Evolutionary conservation across 2,888 invertebrate genomes (phyloP), one percentile per base, ranked within the genome.

Genomic region (Dryococelus australis): DNA sequence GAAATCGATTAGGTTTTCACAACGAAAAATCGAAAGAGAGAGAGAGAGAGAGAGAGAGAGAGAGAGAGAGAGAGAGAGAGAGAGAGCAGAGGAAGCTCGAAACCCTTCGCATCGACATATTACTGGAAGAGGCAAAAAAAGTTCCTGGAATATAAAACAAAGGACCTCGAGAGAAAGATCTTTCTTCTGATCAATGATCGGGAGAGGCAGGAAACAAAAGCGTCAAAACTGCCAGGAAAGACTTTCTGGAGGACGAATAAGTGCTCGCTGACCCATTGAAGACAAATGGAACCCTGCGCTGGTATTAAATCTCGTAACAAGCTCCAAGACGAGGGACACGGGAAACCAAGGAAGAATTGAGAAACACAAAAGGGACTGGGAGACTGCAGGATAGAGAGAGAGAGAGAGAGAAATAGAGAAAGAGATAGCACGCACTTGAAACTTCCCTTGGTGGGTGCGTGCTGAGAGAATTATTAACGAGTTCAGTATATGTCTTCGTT

Each of bases 251-350:
- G 83, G 83, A 28, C 83, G 83, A 88, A 88, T 87, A 65, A 85
- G 86, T 88, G 87, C 86, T 87, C 88, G 87, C 87, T 87, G 88
- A 88, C 87, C 87, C 88, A 88, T 88, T 87, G 87, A 87, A 87
- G 86, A 87, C 87, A 88, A 87, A 87, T 87, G 88, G 87, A 88
- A 87, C 88, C 84, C 87, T 79, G 87, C 86, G 86, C 88, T 84
- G 87, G 87, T 35, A 24, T 88, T 88, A 87, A 87, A 87, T 87
- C 86, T 87, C 43, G 65, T 84, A 87, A 81, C 86, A 87, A 87
- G 65, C 86, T 87, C 13, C 20, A n/a, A 65, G n/a, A 83, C 43
- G 86, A 84, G 85, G 65, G 78, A 43, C 20, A 87, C 35, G 65
- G 83, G 80, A 53, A 87, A 87, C 51, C n/a, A 85, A 86, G 85